phyloP scores from a whole-genome alignment of 2,797 vertebrate genomes.

The Erethizon dorsatum region DNA sequence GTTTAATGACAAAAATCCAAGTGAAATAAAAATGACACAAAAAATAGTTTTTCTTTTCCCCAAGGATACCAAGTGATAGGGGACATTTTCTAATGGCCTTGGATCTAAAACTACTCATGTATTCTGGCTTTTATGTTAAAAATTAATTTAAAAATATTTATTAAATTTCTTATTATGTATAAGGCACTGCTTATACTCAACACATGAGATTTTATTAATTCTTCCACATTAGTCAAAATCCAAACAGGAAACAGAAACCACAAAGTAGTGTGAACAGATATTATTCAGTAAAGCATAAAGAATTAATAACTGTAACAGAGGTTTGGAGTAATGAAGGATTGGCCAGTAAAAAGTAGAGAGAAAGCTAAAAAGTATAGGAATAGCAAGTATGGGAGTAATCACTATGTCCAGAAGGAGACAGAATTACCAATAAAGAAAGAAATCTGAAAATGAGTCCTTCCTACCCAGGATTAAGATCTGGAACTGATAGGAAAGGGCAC shows the following conservation, averaged over 20 bases:
- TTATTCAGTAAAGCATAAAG: not conserved
- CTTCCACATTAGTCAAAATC: not conserved
- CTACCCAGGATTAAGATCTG: not conserved
- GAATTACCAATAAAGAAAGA: not conserved
- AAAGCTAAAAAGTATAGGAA: not conserved
- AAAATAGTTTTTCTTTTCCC: slow-evolving; percentile 12
- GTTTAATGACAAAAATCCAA: slow-evolving; percentile 25
- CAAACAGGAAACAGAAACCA: slow-evolving; percentile 23
- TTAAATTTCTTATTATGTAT: not conserved
- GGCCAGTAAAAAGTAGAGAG: not conserved
- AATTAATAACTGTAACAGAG: not conserved
- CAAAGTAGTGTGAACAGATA: not conserved
- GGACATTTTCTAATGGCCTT: not conserved
- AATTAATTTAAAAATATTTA: slow-evolving; percentile 13
- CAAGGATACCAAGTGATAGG: not conserved
- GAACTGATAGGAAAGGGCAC: not conserved
- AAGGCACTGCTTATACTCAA: not conserved
- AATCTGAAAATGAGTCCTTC: not conserved
- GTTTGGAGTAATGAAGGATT: not conserved
- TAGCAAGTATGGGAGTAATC: not conserved
- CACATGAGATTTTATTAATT: slow-evolving; percentile 11
- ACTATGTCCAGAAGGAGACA: not conserved
- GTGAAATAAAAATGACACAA: slow-evolving; percentile 45
- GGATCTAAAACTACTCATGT: slow-evolving; percentile 40
- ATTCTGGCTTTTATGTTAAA: not conserved